Evolutionary conservation across 2,113 vertebrate genomes (phyloP).

Genomic region (Motacilla alba): DNA sequence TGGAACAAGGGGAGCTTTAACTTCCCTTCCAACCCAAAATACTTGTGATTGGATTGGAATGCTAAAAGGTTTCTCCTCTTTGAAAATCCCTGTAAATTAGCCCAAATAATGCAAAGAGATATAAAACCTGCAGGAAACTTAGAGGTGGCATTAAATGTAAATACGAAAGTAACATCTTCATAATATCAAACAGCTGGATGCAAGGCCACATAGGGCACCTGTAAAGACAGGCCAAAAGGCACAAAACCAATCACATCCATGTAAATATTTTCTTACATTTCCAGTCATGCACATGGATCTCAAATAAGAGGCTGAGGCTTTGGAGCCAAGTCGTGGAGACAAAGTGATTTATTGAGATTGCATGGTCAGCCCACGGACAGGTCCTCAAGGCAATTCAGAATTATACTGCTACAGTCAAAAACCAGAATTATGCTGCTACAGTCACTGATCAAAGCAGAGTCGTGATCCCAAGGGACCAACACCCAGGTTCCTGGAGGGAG

Average conservation of each 20-base stretch:
- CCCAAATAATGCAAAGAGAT: neutral
- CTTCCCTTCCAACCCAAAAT: neutral
- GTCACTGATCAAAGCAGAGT: neutral
- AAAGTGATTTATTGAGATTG: neutral
- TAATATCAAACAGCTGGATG: neutral
- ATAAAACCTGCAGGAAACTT: neutral
- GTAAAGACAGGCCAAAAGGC: neutral
- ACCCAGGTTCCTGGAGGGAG: neutral
- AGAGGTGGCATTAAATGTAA: neutral
- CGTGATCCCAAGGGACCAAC: rapidly evolving
- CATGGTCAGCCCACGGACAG: rapidly evolving
- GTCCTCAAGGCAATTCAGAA: neutral
- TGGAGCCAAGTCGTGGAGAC: neutral
- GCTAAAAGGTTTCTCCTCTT: neutral
- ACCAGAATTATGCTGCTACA: neutral
- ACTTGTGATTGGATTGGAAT: neutral
- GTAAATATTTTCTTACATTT: neutral
- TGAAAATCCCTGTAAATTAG: neutral
- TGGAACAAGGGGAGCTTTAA: neutral
- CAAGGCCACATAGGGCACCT: neutral
- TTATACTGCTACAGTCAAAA: rapidly evolving
- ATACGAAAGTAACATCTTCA: neutral
- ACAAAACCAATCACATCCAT: neutral
- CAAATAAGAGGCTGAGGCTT: neutral
- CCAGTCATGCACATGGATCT: rapidly evolving